A percentile compares a stretch with the other conserved stretches of the same genome.
phyloP scores from a whole-genome alignment of 2,888 invertebrate species.

The Tyria jacobaeae region DNA sequence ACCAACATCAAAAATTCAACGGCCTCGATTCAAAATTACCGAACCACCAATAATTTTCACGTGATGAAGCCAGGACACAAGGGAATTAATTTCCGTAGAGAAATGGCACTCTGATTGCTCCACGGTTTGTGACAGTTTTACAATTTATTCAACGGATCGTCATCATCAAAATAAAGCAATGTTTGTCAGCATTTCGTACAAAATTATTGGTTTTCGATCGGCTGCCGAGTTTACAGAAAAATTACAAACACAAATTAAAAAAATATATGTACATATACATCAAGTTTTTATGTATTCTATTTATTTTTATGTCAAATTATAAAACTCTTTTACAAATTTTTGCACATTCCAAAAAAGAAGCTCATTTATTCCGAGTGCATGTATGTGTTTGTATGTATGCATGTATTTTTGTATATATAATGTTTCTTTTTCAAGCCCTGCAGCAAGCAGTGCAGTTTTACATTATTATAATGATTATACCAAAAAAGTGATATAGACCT shows the following conservation, averaged over 20 bases:
- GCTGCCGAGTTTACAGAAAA: not conserved
- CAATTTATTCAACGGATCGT: slow-evolving; percentile 27
- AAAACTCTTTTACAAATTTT: too few relatives aligned
- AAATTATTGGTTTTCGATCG: slow-evolving; percentile 1
- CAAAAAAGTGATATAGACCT: too few relatives aligned
- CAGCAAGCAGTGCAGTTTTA: too few relatives aligned
- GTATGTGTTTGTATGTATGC: too few relatives aligned
- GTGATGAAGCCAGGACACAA: slow-evolving; percentile 18
- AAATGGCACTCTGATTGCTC: slow-evolving; percentile 59
- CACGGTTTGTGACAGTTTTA: slow-evolving; percentile 43
- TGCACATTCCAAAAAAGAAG: too few relatives aligned
- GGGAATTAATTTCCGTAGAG: slow-evolving; percentile 63
- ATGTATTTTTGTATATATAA: too few relatives aligned
- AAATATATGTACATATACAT: too few relatives aligned
- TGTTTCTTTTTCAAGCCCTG: too few relatives aligned
- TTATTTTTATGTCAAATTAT: too few relatives aligned
- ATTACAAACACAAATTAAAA: not conserved
- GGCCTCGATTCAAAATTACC: not conserved
- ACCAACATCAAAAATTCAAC: not conserved
- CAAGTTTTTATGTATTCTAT: too few relatives aligned
- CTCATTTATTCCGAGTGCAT: too few relatives aligned
- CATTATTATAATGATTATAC: too few relatives aligned
- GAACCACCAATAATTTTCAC: slow-evolving; percentile 4
- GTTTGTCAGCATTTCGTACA: slow-evolving; percentile 7
- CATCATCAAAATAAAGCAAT: slow-evolving; percentile 14